A percentile compares a stretch with the other conserved stretches of the same genome.
Conservation (phyloP, 2,113 vertebrate species). For the Brachyhypopomus occidentalis region DNA sequence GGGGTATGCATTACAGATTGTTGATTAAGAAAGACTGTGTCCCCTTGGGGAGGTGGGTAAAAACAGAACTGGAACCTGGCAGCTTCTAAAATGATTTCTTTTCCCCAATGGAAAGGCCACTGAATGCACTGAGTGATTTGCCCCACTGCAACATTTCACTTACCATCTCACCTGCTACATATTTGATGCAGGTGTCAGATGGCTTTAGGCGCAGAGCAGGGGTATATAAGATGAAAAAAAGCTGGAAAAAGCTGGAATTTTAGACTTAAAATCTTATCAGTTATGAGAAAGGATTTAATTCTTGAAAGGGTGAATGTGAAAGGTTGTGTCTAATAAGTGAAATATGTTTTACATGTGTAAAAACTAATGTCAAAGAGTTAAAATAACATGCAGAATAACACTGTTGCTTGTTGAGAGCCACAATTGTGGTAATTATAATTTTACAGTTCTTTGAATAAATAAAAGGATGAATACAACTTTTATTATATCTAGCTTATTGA, state of each 20-base stretch:
- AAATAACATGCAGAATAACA: neutral
- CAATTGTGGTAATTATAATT: slow-evolving; percentile 9
- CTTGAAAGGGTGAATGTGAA: neutral
- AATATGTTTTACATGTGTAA: neutral
- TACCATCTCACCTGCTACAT: neutral
- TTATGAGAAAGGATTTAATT: neutral
- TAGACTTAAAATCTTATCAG: neutral
- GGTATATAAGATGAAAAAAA: neutral
- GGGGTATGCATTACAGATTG: slow-evolving; percentile 49
- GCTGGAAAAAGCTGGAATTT: neutral
- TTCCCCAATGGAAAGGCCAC: neutral
- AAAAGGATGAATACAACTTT: neutral
- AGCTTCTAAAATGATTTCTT: slow-evolving; percentile 32
- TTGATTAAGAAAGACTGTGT: slow-evolving; percentile 61
- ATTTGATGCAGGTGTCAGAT: neutral
- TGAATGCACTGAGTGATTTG: slow-evolving; percentile 18
- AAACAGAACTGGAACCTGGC: slow-evolving; percentile 21
- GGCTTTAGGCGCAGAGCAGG: neutral
- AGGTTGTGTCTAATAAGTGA: neutral
- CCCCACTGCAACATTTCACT: slow-evolving; percentile 18
- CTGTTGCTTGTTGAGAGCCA: neutral
- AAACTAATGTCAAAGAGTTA: neutral
- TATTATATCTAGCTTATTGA: neutral
- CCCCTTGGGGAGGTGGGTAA: slow-evolving; percentile 63
- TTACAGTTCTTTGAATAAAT: slow-evolving; percentile 1